These are phyloP conservation scores for Argyresthia albistria DNA, from an alignment of 2,888 invertebrate genomes.

Conservation along the genomic window DNA sequence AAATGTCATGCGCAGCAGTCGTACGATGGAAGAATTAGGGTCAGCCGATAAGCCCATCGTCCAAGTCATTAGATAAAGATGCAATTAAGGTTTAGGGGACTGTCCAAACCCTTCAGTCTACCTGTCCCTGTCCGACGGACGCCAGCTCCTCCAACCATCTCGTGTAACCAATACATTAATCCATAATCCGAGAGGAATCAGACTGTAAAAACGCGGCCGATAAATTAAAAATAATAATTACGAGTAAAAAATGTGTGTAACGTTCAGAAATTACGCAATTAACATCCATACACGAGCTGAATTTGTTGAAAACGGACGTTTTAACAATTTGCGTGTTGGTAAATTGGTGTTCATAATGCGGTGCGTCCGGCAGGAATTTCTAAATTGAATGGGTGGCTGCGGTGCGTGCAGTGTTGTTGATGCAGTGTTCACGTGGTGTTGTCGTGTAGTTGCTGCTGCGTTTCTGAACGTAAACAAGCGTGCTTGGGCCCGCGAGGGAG, in stretches of 20 bases:
- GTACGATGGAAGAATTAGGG: conserved; percentile 39
- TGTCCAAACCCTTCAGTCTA: conserved; percentile 8
- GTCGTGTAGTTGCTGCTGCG: background rate
- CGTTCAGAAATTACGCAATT: conserved; percentile 1
- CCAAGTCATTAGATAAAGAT: conserved; percentile 50
- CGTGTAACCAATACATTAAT: no score
- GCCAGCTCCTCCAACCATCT: no score
- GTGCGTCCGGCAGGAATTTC: conserved; percentile 5
- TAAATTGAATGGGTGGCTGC: background rate
- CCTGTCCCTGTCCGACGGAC: background rate
- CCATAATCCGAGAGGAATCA: background rate
- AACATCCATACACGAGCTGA: conserved; percentile 5
- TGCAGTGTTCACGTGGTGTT: background rate
- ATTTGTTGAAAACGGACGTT: conserved; percentile 12
- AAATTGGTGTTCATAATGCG: conserved; percentile 2
- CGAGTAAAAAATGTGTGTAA: background rate
- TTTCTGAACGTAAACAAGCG: background rate
- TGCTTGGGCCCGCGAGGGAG: background rate
- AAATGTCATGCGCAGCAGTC: conserved; percentile 6
- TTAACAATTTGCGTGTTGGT: conserved; percentile 11
- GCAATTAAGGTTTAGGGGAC: conserved; percentile 42
- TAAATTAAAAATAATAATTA: background rate
- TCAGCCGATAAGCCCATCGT: conserved; percentile 34
- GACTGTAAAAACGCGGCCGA: background rate
- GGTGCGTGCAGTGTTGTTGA: conserved; percentile 1